Conservation (phyloP, 2,888 invertebrate species). For the Augiades crinisus region DNA sequence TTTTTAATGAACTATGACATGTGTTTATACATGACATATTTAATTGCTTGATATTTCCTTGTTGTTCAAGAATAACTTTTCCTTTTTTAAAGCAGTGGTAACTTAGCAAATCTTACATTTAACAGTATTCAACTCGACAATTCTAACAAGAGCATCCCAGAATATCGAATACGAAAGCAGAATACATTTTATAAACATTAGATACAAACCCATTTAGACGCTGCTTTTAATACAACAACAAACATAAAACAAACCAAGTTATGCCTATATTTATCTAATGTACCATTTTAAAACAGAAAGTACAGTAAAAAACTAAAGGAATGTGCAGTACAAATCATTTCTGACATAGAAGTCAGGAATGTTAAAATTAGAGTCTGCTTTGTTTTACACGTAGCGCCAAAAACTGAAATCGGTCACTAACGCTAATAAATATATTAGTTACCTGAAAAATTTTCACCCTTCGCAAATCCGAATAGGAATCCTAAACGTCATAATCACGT, state of each 20-base stretch:
- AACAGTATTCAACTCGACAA: neutral
- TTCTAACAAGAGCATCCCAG: neutral
- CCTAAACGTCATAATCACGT: slow-evolving; percentile 67
- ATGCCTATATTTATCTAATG: slow-evolving; percentile 43
- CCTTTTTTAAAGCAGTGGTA: neutral
- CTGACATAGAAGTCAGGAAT: slow-evolving; percentile 71
- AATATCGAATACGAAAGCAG: slow-evolving; percentile 6
- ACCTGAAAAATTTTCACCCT: slow-evolving; percentile 61
- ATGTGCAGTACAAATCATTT: slow-evolving; percentile 51
- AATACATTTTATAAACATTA: slow-evolving; percentile 20
- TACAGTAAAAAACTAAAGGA: slow-evolving; percentile 36
- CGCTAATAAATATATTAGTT: slow-evolving; percentile 40
- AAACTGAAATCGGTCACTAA: slow-evolving; percentile 31
- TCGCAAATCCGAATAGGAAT: slow-evolving; percentile 54
- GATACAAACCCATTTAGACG: slow-evolving; percentile 31
- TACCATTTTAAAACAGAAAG: slow-evolving; percentile 29
- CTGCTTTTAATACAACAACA: slow-evolving; percentile 44
- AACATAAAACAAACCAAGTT: neutral
- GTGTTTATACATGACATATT: no score
- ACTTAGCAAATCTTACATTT: neutral
- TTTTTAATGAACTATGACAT: no score
- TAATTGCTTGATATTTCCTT: no score
- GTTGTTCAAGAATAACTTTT: neutral
- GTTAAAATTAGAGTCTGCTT: slow-evolving; percentile 76
- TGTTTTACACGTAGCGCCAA: slow-evolving; percentile 43